Conservation (phyloP, 2,113 vertebrate genomes). For the Elachura formosa region DNA sequence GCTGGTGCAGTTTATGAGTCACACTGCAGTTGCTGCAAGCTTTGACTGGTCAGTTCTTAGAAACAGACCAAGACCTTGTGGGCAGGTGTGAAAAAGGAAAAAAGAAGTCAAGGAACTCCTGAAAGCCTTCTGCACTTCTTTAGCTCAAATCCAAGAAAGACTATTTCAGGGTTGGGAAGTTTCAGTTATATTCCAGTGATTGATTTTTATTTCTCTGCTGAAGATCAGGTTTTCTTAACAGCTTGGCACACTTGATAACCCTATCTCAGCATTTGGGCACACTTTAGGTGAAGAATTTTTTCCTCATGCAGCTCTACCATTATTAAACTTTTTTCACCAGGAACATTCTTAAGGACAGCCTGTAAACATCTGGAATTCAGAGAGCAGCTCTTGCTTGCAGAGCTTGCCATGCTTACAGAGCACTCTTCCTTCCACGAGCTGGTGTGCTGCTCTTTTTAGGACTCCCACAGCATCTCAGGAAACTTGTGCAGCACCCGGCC, state of each 20-base stretch:
- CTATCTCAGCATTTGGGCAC: background rate
- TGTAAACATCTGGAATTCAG: background rate
- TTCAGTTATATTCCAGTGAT: background rate
- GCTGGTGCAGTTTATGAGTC: background rate
- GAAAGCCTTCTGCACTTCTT: background rate
- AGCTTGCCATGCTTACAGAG: fast-evolving
- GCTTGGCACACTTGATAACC: background rate
- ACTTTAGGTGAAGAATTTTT: background rate
- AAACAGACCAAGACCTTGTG: background rate
- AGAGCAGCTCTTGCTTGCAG: background rate
- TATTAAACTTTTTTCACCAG: fast-evolving
- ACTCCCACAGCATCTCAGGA: background rate
- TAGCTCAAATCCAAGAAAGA: background rate
- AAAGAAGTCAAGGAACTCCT: background rate
- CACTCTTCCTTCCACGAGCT: background rate
- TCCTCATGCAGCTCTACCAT: background rate
- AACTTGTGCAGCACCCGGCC: background rate
- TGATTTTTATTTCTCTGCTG: background rate
- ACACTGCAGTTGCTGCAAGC: background rate
- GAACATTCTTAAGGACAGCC: background rate
- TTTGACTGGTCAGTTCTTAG: background rate
- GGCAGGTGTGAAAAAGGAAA: background rate
- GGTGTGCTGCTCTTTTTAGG: background rate
- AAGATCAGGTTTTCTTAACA: background rate
- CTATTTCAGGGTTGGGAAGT: background rate